These are phyloP conservation scores for Bombus breviceps DNA, from an alignment of 1,140 invertebrate genomes.

Conservation along the genomic window DNA sequence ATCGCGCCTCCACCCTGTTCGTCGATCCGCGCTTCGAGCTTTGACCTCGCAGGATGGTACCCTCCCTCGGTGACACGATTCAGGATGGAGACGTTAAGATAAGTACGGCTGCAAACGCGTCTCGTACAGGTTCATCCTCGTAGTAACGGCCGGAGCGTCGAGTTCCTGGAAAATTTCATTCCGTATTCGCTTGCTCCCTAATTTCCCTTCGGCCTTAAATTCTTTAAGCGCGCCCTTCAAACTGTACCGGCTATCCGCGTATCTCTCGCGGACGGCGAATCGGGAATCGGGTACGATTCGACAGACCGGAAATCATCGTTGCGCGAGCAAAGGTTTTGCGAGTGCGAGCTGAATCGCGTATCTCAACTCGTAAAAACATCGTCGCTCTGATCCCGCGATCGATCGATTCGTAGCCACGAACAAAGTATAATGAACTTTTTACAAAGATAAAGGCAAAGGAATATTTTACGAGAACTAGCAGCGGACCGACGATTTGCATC, in stretches of 20 bases:
- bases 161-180: slow-evolving; percentile 58
- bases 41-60: slow-evolving; percentile 9
- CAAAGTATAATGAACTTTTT: too few species aligned
- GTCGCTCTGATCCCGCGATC: too few species aligned
- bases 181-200: not conserved
- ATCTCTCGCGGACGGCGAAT: not conserved
- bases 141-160: slow-evolving; percentile 32
- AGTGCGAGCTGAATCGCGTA: not conserved
- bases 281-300: too few species aligned
- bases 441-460: too few species aligned
- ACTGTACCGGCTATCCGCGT: not conserved
- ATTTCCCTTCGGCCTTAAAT: not conserved
- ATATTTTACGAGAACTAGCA: too few species aligned
- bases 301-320: too few species aligned
- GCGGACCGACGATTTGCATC: too few species aligned
- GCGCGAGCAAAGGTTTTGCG: not conserved
- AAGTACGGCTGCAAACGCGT: slow-evolving; percentile 16
- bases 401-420: too few species aligned
- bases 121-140: slow-evolving; percentile 38
- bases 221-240: not conserved
- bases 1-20: slow-evolving; percentile 21
- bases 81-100: slow-evolving; percentile 55
- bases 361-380: not conserved
- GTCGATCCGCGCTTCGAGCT: slow-evolving; percentile 10
- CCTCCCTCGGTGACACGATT: not conserved